These are phyloP conservation scores for Todiramphus chloris DNA, from an alignment of 2,113 vertebrate genomes.

Conservation along the genomic window DNA sequence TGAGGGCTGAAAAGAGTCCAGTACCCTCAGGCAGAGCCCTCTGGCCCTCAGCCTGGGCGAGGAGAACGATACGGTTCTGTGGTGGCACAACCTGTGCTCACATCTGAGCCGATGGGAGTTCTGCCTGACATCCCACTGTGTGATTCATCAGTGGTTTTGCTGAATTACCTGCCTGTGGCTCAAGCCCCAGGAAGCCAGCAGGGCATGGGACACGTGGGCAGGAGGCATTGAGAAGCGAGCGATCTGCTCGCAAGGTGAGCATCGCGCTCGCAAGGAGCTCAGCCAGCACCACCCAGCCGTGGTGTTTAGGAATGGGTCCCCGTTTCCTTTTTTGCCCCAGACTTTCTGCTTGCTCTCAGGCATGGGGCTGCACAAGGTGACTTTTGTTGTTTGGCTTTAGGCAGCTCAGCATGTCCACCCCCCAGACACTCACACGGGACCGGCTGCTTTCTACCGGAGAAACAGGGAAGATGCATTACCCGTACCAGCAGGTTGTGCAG, in stretches of 20 bases:
- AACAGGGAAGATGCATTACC: accelerated
- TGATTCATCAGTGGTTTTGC: not conserved
- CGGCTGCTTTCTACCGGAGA: not conserved
- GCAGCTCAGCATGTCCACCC: not conserved
- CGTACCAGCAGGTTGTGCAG: accelerated
- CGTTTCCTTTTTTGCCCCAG: not conserved
- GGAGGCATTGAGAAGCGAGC: not conserved
- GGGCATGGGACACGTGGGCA: not conserved
- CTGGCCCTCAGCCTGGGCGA: not conserved
- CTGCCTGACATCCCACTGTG: accelerated
- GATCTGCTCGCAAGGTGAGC: not conserved
- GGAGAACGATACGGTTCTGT: not conserved
- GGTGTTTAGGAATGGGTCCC: not conserved
- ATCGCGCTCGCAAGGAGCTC: accelerated
- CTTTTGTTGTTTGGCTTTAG: not conserved
- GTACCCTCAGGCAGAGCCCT: not conserved
- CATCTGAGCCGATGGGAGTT: not conserved
- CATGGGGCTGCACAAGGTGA: not conserved
- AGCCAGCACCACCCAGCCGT: accelerated
- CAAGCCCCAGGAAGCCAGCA: not conserved
- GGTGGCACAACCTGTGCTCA: accelerated
- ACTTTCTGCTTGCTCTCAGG: not conserved
- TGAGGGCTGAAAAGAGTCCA: not conserved
- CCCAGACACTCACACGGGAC: not conserved
- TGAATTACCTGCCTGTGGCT: not conserved